phyloP scores from a whole-genome alignment of 2,888 invertebrate genomes.

The Coenonympha glycerion region DNA sequence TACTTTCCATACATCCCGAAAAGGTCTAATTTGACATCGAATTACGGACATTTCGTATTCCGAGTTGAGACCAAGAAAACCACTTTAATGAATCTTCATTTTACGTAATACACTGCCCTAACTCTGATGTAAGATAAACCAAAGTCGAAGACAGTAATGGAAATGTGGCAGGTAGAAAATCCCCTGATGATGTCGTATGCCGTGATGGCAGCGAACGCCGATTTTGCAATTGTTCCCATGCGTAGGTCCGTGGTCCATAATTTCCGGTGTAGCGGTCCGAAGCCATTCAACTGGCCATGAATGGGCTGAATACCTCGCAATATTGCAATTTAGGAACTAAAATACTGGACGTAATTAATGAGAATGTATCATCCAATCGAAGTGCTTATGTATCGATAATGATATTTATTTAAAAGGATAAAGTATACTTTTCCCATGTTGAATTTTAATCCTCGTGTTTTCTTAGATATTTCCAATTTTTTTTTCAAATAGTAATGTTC shows the following conservation, averaged over 20 bases:
- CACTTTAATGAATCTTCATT: not conserved
- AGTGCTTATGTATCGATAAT: not conserved
- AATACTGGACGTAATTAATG: conserved; percentile 25
- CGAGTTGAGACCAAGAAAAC: not conserved
- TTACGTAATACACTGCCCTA: conserved; percentile 17
- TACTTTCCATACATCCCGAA: conserved; percentile 60
- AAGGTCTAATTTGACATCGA: conserved; percentile 57
- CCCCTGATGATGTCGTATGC: conserved; percentile 6
- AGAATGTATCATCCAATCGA: not conserved
- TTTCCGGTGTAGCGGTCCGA: conserved; percentile 38
- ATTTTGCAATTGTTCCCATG: conserved; percentile 37
- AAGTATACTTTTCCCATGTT: too few relatives aligned
- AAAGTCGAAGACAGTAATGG: conserved; percentile 16
- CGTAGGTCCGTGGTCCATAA: conserved; percentile 33
- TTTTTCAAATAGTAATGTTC: too few relatives aligned
- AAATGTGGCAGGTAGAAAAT: conserved; percentile 1
- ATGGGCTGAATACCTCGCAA: conserved; percentile 47
- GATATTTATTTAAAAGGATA: too few relatives aligned
- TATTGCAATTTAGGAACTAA: conserved; percentile 38
- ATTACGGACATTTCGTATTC: conserved; percentile 33
- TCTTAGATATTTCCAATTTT: too few relatives aligned
- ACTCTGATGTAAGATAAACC: not conserved
- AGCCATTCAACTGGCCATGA: conserved; percentile 39
- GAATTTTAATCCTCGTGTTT: too few relatives aligned
- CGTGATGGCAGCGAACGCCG: conserved; percentile 18